phyloP scores from a whole-genome alignment of 2,797 vertebrate genomes.

The Centropyge bicolor region DNA sequence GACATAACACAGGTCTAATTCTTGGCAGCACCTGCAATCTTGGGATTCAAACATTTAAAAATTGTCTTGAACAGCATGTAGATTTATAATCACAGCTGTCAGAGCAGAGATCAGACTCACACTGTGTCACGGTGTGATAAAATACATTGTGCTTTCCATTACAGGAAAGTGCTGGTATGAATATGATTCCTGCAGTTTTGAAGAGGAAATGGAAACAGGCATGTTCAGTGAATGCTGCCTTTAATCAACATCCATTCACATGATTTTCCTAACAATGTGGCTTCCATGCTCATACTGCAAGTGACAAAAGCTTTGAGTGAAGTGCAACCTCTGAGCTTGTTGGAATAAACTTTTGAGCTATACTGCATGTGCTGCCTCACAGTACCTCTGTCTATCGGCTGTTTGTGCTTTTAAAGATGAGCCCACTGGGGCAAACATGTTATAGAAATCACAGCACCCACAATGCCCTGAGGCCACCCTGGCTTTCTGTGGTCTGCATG shows the following conservation, averaged over 20 bases:
- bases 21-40: conserved; percentile 52
- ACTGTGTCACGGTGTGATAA: conserved; percentile 21
- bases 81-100: conserved; percentile 10
- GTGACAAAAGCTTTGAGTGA: conserved; percentile 40
- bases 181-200: conserved; percentile 24
- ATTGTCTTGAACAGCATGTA: background rate
- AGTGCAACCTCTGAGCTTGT: conserved; percentile 26
- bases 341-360: conserved; percentile 30
- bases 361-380: conserved; percentile 22
- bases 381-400: conserved; percentile 12
- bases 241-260: conserved; percentile 68
- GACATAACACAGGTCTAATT: conserved; percentile 48
- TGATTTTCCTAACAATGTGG: conserved; percentile 61
- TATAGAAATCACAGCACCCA: conserved; percentile 58
- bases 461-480: conserved; percentile 52
- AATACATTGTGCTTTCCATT: conserved; percentile 17
- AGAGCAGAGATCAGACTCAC: conserved; percentile 12
- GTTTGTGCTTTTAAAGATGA: conserved; percentile 23
- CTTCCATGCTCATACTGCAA: conserved; percentile 46
- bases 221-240: conserved; percentile 54
- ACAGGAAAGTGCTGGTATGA: conserved; percentile 1
- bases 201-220: conserved; percentile 10
- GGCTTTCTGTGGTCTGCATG: conserved; percentile 43
- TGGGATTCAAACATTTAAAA: conserved; percentile 22
- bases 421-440: conserved; percentile 46